Base-by-base conservation (phyloP, 2,113 vertebrate genomes). In the Bufo bufo region DNA sequence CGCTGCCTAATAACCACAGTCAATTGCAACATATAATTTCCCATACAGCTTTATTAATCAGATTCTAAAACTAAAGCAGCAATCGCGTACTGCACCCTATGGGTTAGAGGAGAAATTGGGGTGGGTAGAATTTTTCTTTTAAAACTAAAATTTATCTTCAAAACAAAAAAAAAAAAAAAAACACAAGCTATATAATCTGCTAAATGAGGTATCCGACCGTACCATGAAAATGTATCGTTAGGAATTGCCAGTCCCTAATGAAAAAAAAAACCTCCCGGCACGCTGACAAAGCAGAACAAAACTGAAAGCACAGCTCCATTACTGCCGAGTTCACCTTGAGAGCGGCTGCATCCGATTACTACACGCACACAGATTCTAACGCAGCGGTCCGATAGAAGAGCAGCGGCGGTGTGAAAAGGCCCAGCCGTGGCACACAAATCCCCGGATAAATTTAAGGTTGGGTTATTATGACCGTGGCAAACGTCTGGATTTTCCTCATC, bases 401-500 rank as follows among this genome's bases (percentile, higher is more conserved):
- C 0, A 14, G 19, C 11, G 12, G 54, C 5, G 43, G 45, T 14
- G 59, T 65, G 43, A 49, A 45, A 9, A 72, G n/a, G 52, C 9
- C 23, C 56, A n/a, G 84, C 6, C 19, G 45, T 7, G 19, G 33
- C 13, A 23, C n/a, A n/a, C 59, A 66, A 65, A 79, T 23, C 74
- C 85, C 77, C 63, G 4, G 52, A 54, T 66, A 63, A 80, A 86
- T 65, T 16, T 54, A 14, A 9, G 8, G 2, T 43, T 23, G 14
- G 77, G 17, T 56, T 69, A 80, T 79, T 78, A 69, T 56, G 49
- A 86, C 85, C 58, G 11, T 63, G 61, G 85, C 59, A 20, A 86
- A 33, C 3, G 75, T 86, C 85, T 77, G 84, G 50, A 59, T 77
- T 54, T 14, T 47, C 14, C 58, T 65, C 6, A 13, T 50, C 72